Evolutionary conservation across 2,113 vertebrate species (phyloP).

Genomic region (Amphiprion percula): DNA sequence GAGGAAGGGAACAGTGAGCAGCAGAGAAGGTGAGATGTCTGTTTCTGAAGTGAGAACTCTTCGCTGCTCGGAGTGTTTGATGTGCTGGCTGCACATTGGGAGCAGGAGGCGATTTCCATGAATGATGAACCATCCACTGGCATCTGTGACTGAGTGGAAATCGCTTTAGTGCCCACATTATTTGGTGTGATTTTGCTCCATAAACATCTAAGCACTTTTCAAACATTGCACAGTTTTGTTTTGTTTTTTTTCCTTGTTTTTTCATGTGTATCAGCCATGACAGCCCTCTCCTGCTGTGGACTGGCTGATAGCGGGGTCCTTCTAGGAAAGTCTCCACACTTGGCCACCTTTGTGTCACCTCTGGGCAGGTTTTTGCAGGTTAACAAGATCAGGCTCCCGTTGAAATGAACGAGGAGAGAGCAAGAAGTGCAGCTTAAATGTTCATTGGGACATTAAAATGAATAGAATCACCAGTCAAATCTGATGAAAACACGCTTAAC

Average conservation of each 20-base stretch:
- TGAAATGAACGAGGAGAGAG: too few relatives aligned
- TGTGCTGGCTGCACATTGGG: conserved; percentile 45
- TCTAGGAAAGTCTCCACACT: too few relatives aligned
- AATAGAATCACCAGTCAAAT: too few relatives aligned
- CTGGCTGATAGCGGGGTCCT: too few relatives aligned
- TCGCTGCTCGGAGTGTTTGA: conserved; percentile 34
- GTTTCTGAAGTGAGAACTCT: conserved; percentile 25
- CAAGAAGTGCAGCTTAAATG: too few relatives aligned
- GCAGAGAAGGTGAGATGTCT: conserved; percentile 10
- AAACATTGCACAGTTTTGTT: neutral
- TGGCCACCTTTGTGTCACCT: too few relatives aligned
- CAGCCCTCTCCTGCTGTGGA: too few relatives aligned
- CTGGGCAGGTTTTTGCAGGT: too few relatives aligned
- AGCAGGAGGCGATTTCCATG: conserved; percentile 47
- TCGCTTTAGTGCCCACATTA: conserved; percentile 21
- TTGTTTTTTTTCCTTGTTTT: neutral
- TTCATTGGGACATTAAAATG: too few relatives aligned
- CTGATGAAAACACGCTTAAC: too few relatives aligned
- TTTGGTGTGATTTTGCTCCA: conserved; percentile 4
- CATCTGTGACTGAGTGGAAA: conserved; percentile 32
- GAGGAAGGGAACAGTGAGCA: neutral
- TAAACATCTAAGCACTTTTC: neutral
- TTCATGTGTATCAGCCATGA: too few relatives aligned
- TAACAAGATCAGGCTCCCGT: too few relatives aligned
- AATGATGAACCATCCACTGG: conserved; percentile 48